These are phyloP conservation scores for Schmidtea mediterranea DNA, from an alignment of 1,140 invertebrate genomes.

Conservation along the genomic window DNA sequence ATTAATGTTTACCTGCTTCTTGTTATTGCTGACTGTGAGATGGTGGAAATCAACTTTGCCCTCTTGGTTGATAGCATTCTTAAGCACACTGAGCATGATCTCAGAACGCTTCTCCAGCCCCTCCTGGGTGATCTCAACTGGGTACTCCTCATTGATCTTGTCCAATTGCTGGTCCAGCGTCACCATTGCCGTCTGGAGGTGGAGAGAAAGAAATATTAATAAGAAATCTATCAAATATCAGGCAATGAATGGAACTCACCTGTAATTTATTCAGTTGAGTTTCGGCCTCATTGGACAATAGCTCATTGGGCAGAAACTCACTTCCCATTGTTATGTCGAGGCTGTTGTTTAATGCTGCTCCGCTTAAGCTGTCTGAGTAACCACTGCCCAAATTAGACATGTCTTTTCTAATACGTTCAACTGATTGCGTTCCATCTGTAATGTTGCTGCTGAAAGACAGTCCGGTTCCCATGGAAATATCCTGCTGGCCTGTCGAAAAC, in stretches of 20 bases:
- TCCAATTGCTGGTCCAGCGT: background rate
- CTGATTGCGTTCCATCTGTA: too few relatives aligned
- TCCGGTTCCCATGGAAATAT: too few relatives aligned
- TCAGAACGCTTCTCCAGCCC: constrained; percentile 1
- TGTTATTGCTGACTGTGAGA: background rate
- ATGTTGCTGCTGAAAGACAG: too few relatives aligned
- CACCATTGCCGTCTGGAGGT: background rate
- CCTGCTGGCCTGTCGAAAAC: too few relatives aligned
- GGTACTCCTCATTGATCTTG: background rate
- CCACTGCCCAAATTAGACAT: too few relatives aligned
- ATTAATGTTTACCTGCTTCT: background rate
- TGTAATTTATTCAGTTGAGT: background rate
- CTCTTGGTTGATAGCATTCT: background rate
- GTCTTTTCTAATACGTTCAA: too few relatives aligned
- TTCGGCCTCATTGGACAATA: background rate
- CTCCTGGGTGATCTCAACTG: background rate
- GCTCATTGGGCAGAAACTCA: too few relatives aligned
- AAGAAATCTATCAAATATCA: background rate
- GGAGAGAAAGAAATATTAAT: background rate
- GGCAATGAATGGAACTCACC: background rate
- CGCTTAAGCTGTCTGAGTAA: too few relatives aligned
- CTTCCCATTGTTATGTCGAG: too few relatives aligned
- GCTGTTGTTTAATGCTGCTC: too few relatives aligned
- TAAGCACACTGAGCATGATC: background rate
- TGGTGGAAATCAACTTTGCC: background rate